Base-by-base conservation (phyloP, 2,797 vertebrate genomes). In the Nyctibius grandis region DNA sequence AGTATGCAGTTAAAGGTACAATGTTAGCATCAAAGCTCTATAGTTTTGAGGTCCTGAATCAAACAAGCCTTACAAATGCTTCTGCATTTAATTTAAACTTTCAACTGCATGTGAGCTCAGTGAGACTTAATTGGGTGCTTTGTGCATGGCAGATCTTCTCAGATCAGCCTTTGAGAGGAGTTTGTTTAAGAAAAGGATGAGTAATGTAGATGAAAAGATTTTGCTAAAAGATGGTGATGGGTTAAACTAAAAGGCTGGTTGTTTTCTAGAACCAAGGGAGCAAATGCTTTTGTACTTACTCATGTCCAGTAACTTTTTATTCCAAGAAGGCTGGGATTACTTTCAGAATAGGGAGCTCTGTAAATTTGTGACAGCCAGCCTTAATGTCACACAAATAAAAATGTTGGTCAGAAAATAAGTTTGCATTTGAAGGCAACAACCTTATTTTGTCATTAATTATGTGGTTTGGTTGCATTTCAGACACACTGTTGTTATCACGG, bases 401-500 rank as follows among this genome's bases (percentile, higher is more conserved):
- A n/a, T 36, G 15, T 20, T 70, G 45, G 18, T 65, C 70, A 63
- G 34, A 65, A 95, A 85, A 57, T 12, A 9, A 48, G 31, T 65
- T 94, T 80, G 42, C 29, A 34, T 65, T 74, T 90, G 67, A 81
- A 88, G 38, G 60, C n/a, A 88, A 34, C 29, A 36, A 9, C 29
- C 11, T 42, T 61, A n/a, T 81, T 76, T 60, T 75, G 73, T 75
- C 64, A 79, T 89, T 96, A 77, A 94, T 93, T 45, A 20, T 69
- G 81, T 94, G 75, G 42, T 28, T 90, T 85, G 92, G 40, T 77
- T 78, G 40, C 89, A 45, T 86, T 94, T 15, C 96, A 99, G 99
- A 95, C 93, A 25, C 95, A 98, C 61, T 99, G 99, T 93, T 98
- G 99, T 94, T 99, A 99, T 77, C 98, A 98, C 3, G 99, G 99